Evolutionary conservation across 1,140 invertebrate species (phyloP).

Genomic region (Chrysopa pallens): DNA sequence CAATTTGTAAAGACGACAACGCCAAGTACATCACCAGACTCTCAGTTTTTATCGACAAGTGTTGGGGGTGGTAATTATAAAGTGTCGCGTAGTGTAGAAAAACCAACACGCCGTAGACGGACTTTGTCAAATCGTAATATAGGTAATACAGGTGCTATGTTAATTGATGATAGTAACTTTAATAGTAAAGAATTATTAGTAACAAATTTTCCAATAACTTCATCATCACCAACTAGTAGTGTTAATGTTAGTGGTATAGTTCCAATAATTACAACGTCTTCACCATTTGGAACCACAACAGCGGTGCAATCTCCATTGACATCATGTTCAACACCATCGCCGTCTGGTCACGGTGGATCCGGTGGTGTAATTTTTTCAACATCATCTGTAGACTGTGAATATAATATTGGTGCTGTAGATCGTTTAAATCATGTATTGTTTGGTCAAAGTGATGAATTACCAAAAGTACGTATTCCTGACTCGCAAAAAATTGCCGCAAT

Average conservation of each 20-base stretch:
- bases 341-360: too few relatives aligned
- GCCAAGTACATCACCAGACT: conserved; percentile 4
- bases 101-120: not conserved
- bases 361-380: not conserved
- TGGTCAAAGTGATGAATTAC: conserved; percentile 17
- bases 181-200: too few relatives aligned
- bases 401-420: not conserved
- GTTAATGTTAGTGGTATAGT: too few relatives aligned
- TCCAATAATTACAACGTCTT: too few relatives aligned
- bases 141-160: too few relatives aligned
- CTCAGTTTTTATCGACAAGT: not conserved
- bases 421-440: too few relatives aligned
- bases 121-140: not conserved
- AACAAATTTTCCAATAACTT: too few relatives aligned
- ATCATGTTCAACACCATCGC: too few relatives aligned
- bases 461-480: conserved; percentile 34
- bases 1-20: conserved; percentile 21
- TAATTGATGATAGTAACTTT: too few relatives aligned
- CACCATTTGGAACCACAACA: too few relatives aligned
- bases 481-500: conserved; percentile 62
- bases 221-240: too few relatives aligned
- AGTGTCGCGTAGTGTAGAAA: not conserved
- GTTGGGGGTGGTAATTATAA: not conserved
- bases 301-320: too few relatives aligned
- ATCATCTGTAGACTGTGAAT: not conserved